Evolutionary conservation across 2,113 vertebrate genomes (phyloP).

Genomic region (Rhegmatorhina hoffmannsi): DNA sequence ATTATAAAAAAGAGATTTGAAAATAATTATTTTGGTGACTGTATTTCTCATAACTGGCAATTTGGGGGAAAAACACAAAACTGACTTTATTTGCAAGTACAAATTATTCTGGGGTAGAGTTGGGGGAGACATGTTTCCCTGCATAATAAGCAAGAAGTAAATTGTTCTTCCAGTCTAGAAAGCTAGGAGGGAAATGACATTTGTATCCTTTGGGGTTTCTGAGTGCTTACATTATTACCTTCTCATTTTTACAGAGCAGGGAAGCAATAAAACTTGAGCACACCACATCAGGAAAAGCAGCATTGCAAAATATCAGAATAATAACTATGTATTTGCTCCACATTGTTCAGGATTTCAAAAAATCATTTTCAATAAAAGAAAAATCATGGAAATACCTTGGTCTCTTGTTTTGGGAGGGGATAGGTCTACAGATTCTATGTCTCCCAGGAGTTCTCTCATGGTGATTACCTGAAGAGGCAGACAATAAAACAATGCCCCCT

Average conservation of each 20-base stretch:
- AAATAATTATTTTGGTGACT: neutral
- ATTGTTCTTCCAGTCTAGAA: neutral
- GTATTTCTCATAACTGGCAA: neutral
- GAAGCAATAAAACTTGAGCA: neutral
- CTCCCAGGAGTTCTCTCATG: neutral
- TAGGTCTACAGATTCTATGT: neutral
- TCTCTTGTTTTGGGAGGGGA: neutral
- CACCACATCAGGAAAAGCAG: neutral
- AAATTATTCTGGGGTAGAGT: neutral
- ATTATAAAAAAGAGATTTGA: neutral
- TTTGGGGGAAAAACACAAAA: neutral
- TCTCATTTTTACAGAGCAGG: neutral
- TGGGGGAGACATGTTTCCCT: neutral
- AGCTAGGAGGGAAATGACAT: slow-evolving; percentile 3
- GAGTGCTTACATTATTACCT: neutral
- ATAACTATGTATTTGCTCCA: neutral
- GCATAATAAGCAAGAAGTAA: neutral
- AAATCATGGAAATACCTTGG: neutral
- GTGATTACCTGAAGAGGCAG: neutral
- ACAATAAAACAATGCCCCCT: accelerated
- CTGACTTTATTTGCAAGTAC: neutral
- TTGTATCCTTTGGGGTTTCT: neutral
- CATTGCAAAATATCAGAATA: neutral
- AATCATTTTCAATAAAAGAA: neutral
- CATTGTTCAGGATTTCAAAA: neutral